Conservation (phyloP, 2,797 vertebrate species). For the Corythornis leucogaster region DNA sequence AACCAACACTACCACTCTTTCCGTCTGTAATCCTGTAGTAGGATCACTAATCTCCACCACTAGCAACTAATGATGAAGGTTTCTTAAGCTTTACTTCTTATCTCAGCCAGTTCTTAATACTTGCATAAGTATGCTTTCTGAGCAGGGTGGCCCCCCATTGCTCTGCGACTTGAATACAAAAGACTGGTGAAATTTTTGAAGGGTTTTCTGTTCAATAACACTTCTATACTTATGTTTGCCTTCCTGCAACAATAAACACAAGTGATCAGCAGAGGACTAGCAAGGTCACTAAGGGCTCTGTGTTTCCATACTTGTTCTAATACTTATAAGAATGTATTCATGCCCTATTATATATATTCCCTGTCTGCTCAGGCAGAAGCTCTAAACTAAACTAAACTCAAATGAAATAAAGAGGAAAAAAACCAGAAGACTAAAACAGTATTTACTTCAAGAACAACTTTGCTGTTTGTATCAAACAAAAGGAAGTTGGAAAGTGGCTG, state of each 20-base stretch:
- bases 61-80: constrained; percentile 91
- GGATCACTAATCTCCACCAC: constrained; percentile 88
- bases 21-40: constrained; percentile 86
- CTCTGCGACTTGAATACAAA: constrained; percentile 84
- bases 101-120: constrained; percentile 88
- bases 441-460: constrained; percentile 76
- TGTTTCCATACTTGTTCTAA: constrained; percentile 82
- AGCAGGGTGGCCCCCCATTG: constrained; percentile 81
- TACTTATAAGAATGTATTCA: constrained; percentile 86
- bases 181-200: constrained; percentile 85
- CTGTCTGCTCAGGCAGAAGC: constrained; percentile 69
- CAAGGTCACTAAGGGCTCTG: constrained; percentile 80
- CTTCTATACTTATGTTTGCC: constrained; percentile 83
- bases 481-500: constrained; percentile 67
- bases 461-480: constrained; percentile 71
- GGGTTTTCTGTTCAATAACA: constrained; percentile 85
- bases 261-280: constrained; percentile 82
- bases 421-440: constrained; percentile 70
- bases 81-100: constrained; percentile 88
- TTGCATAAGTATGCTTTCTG: constrained; percentile 84
- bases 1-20: constrained; percentile 85
- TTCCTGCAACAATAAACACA: constrained; percentile 83
- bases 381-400: constrained; percentile 65
- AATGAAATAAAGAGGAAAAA: constrained; percentile 51
- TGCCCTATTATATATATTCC: constrained; percentile 78